Percentiles rank a stretch among this genome's conserved stretches.
phyloP scores from a whole-genome alignment of 2,113 vertebrate genomes.

The Daphoenositta chrysoptera region DNA sequence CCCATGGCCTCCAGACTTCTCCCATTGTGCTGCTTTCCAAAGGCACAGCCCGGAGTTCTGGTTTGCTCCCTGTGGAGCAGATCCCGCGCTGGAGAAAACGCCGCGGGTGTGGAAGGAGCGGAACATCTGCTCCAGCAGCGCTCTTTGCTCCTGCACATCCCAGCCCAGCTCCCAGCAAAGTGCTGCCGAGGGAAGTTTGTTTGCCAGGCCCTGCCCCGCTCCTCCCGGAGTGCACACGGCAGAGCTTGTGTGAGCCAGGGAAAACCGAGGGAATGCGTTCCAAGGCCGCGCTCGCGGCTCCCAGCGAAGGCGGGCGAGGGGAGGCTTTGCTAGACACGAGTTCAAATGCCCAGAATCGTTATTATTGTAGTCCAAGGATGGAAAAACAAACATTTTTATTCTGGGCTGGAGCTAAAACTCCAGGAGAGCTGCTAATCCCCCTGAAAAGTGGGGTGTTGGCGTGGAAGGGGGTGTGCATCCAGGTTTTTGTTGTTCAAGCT shows the following conservation, averaged over 20 bases:
- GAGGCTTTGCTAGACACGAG: background rate
- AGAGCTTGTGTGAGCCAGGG: background rate
- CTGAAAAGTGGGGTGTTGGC: background rate
- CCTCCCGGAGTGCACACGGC: background rate
- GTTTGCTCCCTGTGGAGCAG: background rate
- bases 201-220: background rate
- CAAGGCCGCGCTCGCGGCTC: background rate
- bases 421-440: background rate
- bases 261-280: background rate
- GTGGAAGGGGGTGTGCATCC: background rate
- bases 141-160: background rate
- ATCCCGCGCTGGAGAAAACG: background rate
- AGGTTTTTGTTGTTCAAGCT: background rate
- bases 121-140: background rate
- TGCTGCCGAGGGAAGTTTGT: background rate
- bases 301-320: background rate
- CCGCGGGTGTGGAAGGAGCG: background rate
- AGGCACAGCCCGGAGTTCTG: accelerated
- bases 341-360: background rate
- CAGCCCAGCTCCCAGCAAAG: background rate
- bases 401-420: background rate
- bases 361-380: background rate
- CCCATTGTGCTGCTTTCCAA: background rate
- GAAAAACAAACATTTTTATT: background rate
- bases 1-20: accelerated